These are phyloP conservation scores for Myiotriccus ornatus DNA, from an alignment of 2,797 vertebrate genomes.

Conservation along the genomic window DNA sequence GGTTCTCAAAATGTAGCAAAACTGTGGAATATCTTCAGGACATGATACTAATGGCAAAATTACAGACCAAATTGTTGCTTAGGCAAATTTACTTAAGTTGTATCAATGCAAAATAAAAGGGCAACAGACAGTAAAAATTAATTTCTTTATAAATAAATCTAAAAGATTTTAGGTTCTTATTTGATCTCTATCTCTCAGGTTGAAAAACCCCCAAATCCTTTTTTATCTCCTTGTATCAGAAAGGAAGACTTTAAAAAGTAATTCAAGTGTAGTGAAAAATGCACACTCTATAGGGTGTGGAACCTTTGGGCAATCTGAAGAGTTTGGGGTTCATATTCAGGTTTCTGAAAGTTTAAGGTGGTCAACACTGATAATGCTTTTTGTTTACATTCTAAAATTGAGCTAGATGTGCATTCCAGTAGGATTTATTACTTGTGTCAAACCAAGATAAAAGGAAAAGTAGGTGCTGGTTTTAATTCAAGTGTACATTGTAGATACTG, in stretches of 20 bases:
- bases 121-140: neutral
- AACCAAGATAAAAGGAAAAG: neutral
- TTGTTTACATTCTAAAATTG: neutral
- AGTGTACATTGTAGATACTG: neutral
- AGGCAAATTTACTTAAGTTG: neutral
- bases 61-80: neutral
- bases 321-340: neutral
- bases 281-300: accelerated
- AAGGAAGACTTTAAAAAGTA: neutral
- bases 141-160: neutral
- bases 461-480: neutral
- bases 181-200: neutral
- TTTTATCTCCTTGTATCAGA: neutral
- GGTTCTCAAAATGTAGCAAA: neutral
- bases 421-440: neutral
- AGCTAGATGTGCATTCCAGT: neutral
- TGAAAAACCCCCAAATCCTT: neutral
- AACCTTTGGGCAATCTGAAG: neutral
- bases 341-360: neutral
- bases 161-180: neutral
- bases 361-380: neutral
- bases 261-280: neutral
- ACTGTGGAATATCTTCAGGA: neutral
- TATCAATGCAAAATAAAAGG: neutral
- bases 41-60: neutral